Base-by-base conservation (phyloP, 2,113 vertebrate genomes). In the Alosa alosa region DNA sequence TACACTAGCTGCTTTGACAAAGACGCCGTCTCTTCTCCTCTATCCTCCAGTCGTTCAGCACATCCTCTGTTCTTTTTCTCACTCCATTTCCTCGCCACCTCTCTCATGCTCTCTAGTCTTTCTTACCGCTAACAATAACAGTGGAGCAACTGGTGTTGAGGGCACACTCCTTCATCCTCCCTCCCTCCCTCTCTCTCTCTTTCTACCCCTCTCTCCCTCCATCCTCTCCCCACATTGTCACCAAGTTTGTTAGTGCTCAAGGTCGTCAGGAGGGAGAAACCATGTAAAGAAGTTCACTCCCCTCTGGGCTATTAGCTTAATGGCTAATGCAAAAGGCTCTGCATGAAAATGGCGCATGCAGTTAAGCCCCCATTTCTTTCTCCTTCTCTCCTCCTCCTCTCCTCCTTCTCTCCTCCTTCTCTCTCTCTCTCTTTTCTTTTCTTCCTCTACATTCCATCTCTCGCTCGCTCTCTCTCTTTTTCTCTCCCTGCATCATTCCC, bases 231-330 rank as follows among this genome's bases (percentile, higher is more conserved):
- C n/a, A n/a, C n/a, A n/a, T n/a, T n/a, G n/a, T n/a, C n/a, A n/a
- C n/a, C n/a, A n/a, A n/a, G n/a, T n/a, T 60, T 60, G 55, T 60
- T n/a, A n/a, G n/a, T n/a, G n/a, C n/a, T n/a, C n/a, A n/a, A n/a
- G n/a, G n/a, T n/a, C n/a, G n/a, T n/a, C n/a, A n/a, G n/a, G n/a
- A n/a, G n/a, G n/a, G n/a, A 86, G 82, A 91, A 60, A n/a, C n/a
- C n/a, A n/a, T n/a, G n/a, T n/a, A n/a, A n/a, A n/a, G n/a, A n/a
- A n/a, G n/a, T n/a, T n/a, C n/a, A n/a, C n/a, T n/a, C n/a, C n/a
- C n/a, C 88, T 44, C 84, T 20, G 41, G 88, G 91, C 91, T 92
- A 92, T 94, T 94, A 91, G 92, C 93, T 92, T 92, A 92, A 94
- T 94, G 91, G 93, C 90, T 93, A 94, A 93, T 92, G 91, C 93